A percentile compares a stretch with the other conserved stretches of the same genome.
These are phyloP conservation scores for Macrocentrus cingulum DNA, from an alignment of 1,140 invertebrate genomes.

Conservation along the genomic window DNA sequence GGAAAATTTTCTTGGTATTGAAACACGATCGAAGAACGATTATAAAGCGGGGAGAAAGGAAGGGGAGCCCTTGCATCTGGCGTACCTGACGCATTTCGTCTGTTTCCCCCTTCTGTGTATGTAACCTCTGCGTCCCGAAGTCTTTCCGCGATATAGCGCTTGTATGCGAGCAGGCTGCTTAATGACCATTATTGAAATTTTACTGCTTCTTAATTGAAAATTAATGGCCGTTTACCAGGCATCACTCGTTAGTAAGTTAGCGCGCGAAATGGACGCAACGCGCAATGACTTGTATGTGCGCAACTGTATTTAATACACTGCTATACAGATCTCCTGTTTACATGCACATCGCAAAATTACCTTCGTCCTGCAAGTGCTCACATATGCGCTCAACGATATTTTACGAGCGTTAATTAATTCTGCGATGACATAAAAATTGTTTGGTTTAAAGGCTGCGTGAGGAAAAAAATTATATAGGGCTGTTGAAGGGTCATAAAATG, in stretches of 20 bases:
- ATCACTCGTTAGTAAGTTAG: slow-evolving; percentile 44
- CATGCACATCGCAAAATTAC: neutral
- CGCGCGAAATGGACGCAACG: slow-evolving; percentile 9
- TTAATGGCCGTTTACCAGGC: slow-evolving; percentile 51
- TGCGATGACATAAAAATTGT: slow-evolving; percentile 15
- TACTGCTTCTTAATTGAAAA: slow-evolving; percentile 58
- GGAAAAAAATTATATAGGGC: neutral
- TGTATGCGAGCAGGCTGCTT: slow-evolving; percentile 51
- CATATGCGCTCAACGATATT: slow-evolving; percentile 17
- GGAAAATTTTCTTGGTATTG: slow-evolving; percentile 21
- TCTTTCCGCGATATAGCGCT: too few relatives aligned
- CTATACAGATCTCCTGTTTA: neutral
- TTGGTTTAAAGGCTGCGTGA: slow-evolving; percentile 1
- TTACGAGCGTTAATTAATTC: slow-evolving; percentile 30
- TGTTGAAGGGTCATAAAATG: too few relatives aligned
- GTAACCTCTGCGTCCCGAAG: too few relatives aligned
- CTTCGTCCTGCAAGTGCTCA: neutral
- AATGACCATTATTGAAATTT: slow-evolving; percentile 61
- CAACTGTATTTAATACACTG: neutral
- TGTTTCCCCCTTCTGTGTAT: slow-evolving; percentile 26
- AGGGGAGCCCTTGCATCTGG: slow-evolving; percentile 49
- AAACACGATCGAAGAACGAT: slow-evolving; percentile 54
- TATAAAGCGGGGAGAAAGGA: slow-evolving; percentile 49
- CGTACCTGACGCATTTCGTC: slow-evolving; percentile 50
- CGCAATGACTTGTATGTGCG: neutral